Conservation (phyloP, 2,888 invertebrate species). For the Yponomeuta sedellus region DNA sequence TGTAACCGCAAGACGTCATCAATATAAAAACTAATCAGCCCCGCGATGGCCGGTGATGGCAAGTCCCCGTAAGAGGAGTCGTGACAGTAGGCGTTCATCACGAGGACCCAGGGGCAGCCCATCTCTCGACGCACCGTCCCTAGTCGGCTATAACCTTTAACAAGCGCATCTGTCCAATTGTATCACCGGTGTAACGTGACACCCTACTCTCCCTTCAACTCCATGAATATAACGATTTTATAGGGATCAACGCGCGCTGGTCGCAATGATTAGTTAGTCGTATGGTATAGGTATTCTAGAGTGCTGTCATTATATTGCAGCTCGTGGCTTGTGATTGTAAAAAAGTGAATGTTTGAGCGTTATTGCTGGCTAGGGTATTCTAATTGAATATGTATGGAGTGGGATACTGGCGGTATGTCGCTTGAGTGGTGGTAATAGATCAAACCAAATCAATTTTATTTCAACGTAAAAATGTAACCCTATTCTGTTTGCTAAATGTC, state of each 20-base stretch:
- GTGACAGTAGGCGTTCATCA: constrained; percentile 13
- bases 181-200: background rate
- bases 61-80: background rate
- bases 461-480: no score
- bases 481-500: no score
- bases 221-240: background rate
- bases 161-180: constrained; percentile 55
- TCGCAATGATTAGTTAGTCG: background rate
- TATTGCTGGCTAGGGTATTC: constrained; percentile 19
- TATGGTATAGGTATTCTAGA: background rate
- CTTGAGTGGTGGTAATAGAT: background rate
- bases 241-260: constrained; percentile 5
- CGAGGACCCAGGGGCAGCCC: background rate
- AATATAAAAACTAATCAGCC: constrained; percentile 13
- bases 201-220: background rate
- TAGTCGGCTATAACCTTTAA: constrained; percentile 51
- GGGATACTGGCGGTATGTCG: background rate
- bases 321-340: constrained; percentile 7
- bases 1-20: constrained; percentile 2
- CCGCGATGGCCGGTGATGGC: background rate
- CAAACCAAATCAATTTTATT: no score
- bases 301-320: background rate
- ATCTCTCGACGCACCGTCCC: constrained; percentile 47
- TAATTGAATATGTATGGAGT: constrained; percentile 20
- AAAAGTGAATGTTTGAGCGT: constrained; percentile 12